Conservation (phyloP, 2,797 vertebrate genomes). For the Gouania willdenowi region DNA sequence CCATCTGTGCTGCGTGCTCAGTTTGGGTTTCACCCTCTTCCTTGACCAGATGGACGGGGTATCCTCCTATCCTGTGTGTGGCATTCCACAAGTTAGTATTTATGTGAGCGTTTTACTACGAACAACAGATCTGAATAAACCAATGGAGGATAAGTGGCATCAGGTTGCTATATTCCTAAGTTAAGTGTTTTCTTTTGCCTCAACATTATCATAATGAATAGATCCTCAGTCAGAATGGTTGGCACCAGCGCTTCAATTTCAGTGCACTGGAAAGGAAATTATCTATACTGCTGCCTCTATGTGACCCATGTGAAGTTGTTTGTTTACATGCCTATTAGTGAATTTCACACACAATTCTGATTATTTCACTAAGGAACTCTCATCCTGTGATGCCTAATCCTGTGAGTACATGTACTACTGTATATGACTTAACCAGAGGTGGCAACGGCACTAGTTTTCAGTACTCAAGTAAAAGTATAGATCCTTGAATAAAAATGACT, state of each 20-base stretch:
- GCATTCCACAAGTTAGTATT: not conserved
- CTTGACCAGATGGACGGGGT: constrained; percentile 9
- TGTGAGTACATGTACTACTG: too few relatives aligned
- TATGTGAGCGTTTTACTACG: not conserved
- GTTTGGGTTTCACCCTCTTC: constrained; percentile 19
- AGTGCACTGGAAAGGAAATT: constrained; percentile 38
- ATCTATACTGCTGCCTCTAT: constrained; percentile 25
- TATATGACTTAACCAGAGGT: too few relatives aligned
- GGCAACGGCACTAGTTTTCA: too few relatives aligned
- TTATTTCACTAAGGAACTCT: too few relatives aligned
- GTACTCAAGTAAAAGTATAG: too few relatives aligned
- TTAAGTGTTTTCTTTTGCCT: constrained; percentile 54
- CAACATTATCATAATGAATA: constrained; percentile 57
- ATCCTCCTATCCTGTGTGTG: not conserved
- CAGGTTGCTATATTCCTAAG: constrained; percentile 41
- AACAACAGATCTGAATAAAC: constrained; percentile 15
- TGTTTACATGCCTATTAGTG: constrained; percentile 7
- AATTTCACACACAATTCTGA: constrained; percentile 5
- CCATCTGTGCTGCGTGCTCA: constrained; percentile 36
- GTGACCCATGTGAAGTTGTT: constrained; percentile 29
- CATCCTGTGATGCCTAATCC: too few relatives aligned
- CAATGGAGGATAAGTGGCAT: constrained; percentile 26
- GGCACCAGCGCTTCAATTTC: constrained; percentile 34
- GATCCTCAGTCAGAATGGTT: constrained; percentile 36
- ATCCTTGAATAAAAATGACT: too few relatives aligned